Conservation (phyloP, 1,140 invertebrate genomes). For the Temnothorax nylanderi region DNA sequence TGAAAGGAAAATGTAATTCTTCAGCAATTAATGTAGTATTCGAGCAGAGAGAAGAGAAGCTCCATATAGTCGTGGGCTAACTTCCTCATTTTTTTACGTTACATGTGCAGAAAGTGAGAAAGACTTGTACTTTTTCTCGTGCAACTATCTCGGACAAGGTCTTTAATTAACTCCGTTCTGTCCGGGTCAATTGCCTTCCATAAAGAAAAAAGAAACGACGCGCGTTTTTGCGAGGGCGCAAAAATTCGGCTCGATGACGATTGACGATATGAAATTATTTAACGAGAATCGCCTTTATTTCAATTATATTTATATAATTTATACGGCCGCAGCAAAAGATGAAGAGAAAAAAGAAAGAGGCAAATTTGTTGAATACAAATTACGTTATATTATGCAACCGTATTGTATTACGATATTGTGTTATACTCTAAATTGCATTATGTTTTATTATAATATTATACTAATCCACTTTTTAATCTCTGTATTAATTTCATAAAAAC, state of each 20-base stretch:
- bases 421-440: not conserved
- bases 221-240: slow-evolving; percentile 2
- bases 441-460: not conserved
- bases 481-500: not conserved
- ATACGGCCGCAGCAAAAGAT: not conserved
- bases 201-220: slow-evolving; percentile 39
- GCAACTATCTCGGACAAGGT: slow-evolving; percentile 40
- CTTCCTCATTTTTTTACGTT: slow-evolving; percentile 42
- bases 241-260: slow-evolving; percentile 4
- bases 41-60: not conserved
- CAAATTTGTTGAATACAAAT: not conserved
- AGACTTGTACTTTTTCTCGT: slow-evolving; percentile 12
- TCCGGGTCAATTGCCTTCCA: slow-evolving; percentile 64
- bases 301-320: slow-evolving; percentile 20
- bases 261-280: slow-evolving; percentile 63
- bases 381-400: not conserved
- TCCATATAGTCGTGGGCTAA: not conserved
- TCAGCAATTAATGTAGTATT: slow-evolving; percentile 19
- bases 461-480: slow-evolving; percentile 1
- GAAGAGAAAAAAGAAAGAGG: not conserved
- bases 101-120: slow-evolving; percentile 32
- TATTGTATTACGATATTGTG: not conserved
- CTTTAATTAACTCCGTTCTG: slow-evolving; percentile 73
- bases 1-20: slow-evolving; percentile 9
- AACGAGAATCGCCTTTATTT: not conserved